These are phyloP conservation scores for Drosophila lacertosa DNA, from an alignment of 1,140 invertebrate genomes.

Conservation along the genomic window DNA sequence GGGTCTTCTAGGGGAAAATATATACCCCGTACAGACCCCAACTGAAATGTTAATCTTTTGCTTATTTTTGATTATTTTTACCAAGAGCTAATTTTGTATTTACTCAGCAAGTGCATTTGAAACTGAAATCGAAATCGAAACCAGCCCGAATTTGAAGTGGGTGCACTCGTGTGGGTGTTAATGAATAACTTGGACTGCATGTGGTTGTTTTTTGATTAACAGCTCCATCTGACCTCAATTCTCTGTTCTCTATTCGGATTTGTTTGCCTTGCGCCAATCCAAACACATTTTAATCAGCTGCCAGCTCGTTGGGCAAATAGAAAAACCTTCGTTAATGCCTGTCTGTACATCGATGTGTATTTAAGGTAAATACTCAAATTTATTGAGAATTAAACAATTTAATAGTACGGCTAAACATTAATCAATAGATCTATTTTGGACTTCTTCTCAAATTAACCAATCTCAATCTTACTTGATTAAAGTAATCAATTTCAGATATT, in stretches of 20 bases:
- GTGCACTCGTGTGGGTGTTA: constrained; percentile 48
- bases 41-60: background rate
- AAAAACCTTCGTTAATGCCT: background rate
- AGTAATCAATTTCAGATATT: too few species aligned
- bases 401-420: too few species aligned
- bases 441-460: too few species aligned
- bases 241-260: too few species aligned
- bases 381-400: too few species aligned
- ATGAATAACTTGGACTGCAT: constrained; percentile 42
- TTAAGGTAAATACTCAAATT: too few species aligned
- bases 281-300: background rate
- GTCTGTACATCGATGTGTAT: background rate
- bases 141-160: constrained; percentile 27
- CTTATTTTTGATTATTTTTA: constrained; percentile 21
- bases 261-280: background rate
- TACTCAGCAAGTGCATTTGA: constrained; percentile 56
- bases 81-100: constrained; percentile 36
- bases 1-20: too few species aligned
- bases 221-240: constrained; percentile 17
- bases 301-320: background rate
- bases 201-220: constrained; percentile 21
- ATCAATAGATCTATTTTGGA: too few species aligned
- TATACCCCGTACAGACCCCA: background rate
- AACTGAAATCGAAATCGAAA: constrained; percentile 38
- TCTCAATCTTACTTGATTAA: too few species aligned